A percentile compares a stretch with the other conserved stretches of the same genome.
Conservation (phyloP, 2,888 invertebrate genomes). For the Nymphalis c-album region DNA sequence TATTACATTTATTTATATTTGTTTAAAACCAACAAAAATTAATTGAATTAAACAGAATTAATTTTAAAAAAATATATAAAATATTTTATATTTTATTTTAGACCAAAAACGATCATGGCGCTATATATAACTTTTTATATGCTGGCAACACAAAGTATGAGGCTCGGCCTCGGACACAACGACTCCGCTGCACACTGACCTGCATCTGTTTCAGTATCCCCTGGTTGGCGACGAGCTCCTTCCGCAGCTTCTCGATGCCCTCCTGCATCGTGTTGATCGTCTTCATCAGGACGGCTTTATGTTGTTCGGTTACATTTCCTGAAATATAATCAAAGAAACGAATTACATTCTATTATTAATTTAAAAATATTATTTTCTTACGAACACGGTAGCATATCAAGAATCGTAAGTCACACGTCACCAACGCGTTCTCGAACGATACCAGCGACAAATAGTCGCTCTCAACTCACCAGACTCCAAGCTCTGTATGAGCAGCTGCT, state of each 20-base stretch:
- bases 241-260: conserved; percentile 89
- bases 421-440: no score
- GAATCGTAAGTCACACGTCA: no score
- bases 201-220: conserved; percentile 66
- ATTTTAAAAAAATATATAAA: background rate
- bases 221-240: conserved; percentile 82
- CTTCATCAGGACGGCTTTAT: conserved; percentile 87
- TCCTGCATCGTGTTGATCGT: conserved; percentile 92
- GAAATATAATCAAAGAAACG: conserved; percentile 2
- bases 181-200: conserved; percentile 49
- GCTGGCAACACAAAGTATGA: no score
- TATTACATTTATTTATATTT: conserved; percentile 11
- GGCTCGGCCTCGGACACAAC: background rate
- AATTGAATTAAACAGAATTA: background rate
- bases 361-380: no score
- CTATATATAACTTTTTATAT: no score
- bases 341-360: no score
- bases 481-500: conserved; percentile 90
- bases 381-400: no score
- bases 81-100: background rate
- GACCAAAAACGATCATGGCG: no score
- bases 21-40: background rate
- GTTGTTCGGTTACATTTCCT: conserved; percentile 84
- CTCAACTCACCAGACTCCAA: conserved; percentile 88
- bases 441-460: no score